phyloP scores from a whole-genome alignment of 2,888 invertebrate genomes.

The Lycaena phlaeas region DNA sequence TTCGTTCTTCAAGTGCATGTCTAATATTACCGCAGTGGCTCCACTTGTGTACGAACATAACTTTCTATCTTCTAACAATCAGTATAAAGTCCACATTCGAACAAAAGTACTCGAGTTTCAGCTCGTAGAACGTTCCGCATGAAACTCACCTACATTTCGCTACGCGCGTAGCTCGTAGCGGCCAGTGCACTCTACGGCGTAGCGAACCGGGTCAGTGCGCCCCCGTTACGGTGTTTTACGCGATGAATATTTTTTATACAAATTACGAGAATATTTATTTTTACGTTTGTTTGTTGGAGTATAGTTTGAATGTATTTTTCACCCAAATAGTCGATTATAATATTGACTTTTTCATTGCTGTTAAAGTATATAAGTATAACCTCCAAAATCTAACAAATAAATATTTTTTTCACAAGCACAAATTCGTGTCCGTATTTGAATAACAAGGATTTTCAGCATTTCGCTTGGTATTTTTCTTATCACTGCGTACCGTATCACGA shows the following conservation, averaged over 20 bases:
- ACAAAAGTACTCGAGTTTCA: slow-evolving; percentile 1
- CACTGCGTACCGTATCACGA: neutral
- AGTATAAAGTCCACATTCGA: neutral
- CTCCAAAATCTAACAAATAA: no score
- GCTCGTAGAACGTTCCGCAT: slow-evolving; percentile 19
- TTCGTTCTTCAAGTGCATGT: no score
- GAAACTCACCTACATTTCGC: slow-evolving; percentile 25
- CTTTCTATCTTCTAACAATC: no score
- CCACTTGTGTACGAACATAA: no score
- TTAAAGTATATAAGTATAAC: no score
- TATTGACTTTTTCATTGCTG: no score
- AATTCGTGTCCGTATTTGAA: no score
- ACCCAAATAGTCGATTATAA: no score
- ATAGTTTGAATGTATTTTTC: no score
- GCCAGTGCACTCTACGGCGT: slow-evolving; percentile 60
- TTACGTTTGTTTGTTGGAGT: neutral
- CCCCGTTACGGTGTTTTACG: slow-evolving; percentile 25
- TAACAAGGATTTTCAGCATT: no score
- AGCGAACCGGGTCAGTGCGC: slow-evolving; percentile 52
- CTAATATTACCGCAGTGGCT: no score
- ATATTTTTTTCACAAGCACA: no score
- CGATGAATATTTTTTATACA: slow-evolving; percentile 12
- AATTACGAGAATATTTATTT: neutral
- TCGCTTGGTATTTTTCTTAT: neutral
- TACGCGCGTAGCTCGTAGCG: slow-evolving; percentile 37